These are phyloP conservation scores for Cryptotermes secundus DNA, from an alignment of 1,140 invertebrate genomes.

Conservation along the genomic window DNA sequence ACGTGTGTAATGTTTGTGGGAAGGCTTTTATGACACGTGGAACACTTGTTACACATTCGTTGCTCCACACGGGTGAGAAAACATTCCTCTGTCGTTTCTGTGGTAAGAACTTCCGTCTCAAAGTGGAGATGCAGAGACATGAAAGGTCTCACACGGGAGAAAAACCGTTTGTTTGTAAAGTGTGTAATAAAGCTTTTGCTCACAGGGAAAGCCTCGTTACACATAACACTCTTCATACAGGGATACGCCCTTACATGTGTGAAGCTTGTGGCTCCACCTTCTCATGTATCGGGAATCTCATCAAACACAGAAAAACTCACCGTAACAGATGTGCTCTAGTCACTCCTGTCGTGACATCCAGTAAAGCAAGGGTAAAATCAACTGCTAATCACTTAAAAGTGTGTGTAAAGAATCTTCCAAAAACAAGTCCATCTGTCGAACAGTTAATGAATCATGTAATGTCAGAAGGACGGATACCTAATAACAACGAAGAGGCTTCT, in stretches of 20 bases:
- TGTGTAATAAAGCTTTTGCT: constrained; percentile 56
- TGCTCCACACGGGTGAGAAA: constrained; percentile 50
- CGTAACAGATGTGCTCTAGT: constrained; percentile 11
- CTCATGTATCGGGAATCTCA: constrained; percentile 49
- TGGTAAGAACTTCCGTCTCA: constrained; percentile 46
- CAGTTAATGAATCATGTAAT: background rate
- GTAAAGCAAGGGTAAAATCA: background rate
- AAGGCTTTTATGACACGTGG: constrained; percentile 48
- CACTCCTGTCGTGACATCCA: background rate
- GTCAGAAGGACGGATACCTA: background rate
- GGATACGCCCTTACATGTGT: constrained; percentile 50
- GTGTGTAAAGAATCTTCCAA: background rate
- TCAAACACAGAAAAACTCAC: constrained; percentile 48
- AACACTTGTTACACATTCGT: constrained; percentile 46
- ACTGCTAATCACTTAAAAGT: background rate
- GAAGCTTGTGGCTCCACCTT: constrained; percentile 47
- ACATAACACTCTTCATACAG: constrained; percentile 54
- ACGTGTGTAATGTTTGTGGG: constrained; percentile 42
- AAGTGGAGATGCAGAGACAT: constrained; percentile 40
- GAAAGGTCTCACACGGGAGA: constrained; percentile 52
- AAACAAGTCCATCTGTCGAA: background rate
- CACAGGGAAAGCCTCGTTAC: constrained; percentile 53
- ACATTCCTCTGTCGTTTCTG: constrained; percentile 52
- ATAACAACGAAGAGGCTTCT: background rate
- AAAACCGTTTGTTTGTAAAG: constrained; percentile 54